Conservation (phyloP, 2,797 vertebrate species). For the Hydrolagus colliei region DNA sequence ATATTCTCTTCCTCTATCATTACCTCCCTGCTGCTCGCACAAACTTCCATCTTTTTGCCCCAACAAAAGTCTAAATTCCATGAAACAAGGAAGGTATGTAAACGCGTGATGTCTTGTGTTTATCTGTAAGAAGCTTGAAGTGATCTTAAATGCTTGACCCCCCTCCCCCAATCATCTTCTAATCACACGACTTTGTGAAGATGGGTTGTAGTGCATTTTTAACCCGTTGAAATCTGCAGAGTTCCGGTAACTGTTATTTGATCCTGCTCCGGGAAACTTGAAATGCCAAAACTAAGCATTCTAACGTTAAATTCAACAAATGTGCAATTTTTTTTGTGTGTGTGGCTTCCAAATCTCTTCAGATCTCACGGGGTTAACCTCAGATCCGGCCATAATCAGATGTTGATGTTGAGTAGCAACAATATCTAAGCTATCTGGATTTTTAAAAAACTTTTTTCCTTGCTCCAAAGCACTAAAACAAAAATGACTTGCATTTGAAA, state of each 20-base stretch:
- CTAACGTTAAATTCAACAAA: too few species aligned
- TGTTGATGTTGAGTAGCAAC: not conserved
- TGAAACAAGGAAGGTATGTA: conserved; percentile 31
- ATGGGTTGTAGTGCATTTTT: not conserved
- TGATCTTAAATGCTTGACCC: not conserved
- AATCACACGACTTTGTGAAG: not conserved
- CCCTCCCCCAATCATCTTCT: not conserved
- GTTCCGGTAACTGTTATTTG: too few species aligned
- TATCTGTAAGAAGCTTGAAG: not conserved
- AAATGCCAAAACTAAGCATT: too few species aligned
- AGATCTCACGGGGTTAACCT: conserved; percentile 15
- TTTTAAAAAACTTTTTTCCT: not conserved
- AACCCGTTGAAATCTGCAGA: conserved; percentile 3
- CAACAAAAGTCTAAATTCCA: conserved; percentile 29
- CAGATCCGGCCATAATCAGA: not conserved
- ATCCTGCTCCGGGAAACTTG: too few species aligned
- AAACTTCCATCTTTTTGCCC: conserved; percentile 25
- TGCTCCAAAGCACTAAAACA: not conserved
- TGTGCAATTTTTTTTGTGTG: not conserved
- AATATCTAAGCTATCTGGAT: not conserved
- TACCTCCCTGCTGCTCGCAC: conserved; percentile 13
- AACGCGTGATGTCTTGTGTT: not conserved
- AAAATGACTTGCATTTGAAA: not conserved
- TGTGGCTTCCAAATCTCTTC: not conserved
- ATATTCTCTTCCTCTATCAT: conserved; percentile 17